Percentiles rank a stretch among this genome's conserved stretches.
Conservation (phyloP, 2,888 invertebrate species). For the Meghimatium bilineatum region DNA sequence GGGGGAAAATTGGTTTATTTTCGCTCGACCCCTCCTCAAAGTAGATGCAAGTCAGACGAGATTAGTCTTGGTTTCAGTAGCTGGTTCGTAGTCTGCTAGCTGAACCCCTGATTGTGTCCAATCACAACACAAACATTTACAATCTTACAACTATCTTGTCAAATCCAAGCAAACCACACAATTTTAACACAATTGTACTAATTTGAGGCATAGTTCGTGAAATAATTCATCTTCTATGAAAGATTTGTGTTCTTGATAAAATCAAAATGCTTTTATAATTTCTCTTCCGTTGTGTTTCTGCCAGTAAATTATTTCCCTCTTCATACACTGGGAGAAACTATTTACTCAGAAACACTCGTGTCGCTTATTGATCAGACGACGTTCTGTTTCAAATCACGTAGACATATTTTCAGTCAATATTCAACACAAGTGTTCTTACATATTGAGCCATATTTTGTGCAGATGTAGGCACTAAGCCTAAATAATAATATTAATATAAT, state of each 20-base stretch:
- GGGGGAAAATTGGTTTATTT: background rate
- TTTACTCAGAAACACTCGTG: background rate
- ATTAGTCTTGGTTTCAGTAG: background rate
- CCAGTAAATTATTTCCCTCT: background rate
- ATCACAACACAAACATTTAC: too few species aligned
- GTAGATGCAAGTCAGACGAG: background rate
- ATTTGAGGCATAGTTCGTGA: background rate
- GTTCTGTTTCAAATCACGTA: background rate
- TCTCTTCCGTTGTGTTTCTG: background rate
- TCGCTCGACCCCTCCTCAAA: constrained; percentile 18
- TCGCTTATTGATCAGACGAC: background rate
- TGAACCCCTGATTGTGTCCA: background rate
- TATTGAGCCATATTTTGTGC: too few species aligned
- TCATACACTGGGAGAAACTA: background rate
- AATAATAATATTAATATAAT: too few species aligned
- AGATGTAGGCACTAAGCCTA: too few species aligned
- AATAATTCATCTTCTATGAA: background rate
- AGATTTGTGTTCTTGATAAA: too few species aligned
- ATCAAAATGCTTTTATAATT: too few species aligned
- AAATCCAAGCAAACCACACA: too few species aligned
- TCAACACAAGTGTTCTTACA: too few species aligned
- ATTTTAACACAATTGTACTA: too few species aligned
- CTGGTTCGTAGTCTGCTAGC: constrained; percentile 34
- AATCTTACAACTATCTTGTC: too few species aligned
- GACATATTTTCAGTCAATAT: too few species aligned